Evolutionary conservation across 2,888 invertebrate species (phyloP), one percentile per base, ranked within the genome.

Genomic region (Rhingia rostrata): DNA sequence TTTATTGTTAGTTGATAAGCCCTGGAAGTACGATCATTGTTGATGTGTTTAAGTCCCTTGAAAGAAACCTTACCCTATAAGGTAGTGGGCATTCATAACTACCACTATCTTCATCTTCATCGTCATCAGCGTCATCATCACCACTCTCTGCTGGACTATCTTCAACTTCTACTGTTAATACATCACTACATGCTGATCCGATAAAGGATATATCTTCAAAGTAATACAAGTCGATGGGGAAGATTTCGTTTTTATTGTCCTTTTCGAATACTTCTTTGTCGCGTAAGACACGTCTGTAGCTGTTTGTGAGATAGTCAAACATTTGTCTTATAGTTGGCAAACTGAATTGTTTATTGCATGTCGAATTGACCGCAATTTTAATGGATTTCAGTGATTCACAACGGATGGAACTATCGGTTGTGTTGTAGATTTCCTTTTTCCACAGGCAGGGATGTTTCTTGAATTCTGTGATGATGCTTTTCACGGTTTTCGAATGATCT

Each of bases 121-220:
- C 9, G 7, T 10, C 10, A 3, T 41, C 41, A 41, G 9, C 10
- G 30, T 30, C 49, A 5, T 32, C 49, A 10, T 49, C 47, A 3
- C 9, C 22, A n/a, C 12, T 12, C 1, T 1, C 7, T 22, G 30
- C 9, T 49, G 9, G 9, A 10, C 10, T 10, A 9, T 5, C 22
- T 22, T 45, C 30, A 45, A 3, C 22, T 12, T 7, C 47, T 7
- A 7, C 10, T 4, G 49, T 14, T 22, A 22, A 22, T 22, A 22
- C 22, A 49, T 49, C 49, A 49, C 30, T 1, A 6, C 4, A 22
- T 30, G 49, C 30, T 1, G 9, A 7, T 9, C 49, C 49, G 4
- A 49, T 22, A 49, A 12, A 78, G 63, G n/a, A 70, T 10, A 78
- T 39, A n/a, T 78, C 49, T 7, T 78, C 61, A 41, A 70, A 78